phyloP scores from a whole-genome alignment of 2,888 invertebrate genomes.

The Zootermopsis nevadensis region DNA sequence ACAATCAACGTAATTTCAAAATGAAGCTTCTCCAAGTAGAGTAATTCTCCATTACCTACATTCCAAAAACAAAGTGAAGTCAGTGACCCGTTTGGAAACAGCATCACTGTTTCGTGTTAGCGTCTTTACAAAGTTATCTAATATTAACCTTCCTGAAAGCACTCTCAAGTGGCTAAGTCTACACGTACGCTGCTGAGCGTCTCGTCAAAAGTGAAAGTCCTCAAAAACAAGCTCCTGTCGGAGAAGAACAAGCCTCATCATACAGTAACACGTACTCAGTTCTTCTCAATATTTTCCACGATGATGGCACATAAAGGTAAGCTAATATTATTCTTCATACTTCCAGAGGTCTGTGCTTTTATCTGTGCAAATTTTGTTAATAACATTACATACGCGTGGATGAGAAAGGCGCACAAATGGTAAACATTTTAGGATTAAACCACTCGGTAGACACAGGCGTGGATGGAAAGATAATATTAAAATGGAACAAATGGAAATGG shows the following conservation, averaged over 20 bases:
- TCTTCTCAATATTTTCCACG: too few species aligned
- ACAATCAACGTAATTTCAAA: background rate
- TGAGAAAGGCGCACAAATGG: too few species aligned
- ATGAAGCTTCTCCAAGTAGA: background rate
- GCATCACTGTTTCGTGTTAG: background rate
- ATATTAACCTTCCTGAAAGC: constrained; percentile 34
- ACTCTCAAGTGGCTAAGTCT: constrained; percentile 5
- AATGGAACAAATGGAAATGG: too few species aligned
- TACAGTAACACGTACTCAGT: too few species aligned
- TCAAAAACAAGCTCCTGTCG: background rate
- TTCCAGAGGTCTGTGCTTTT: too few species aligned
- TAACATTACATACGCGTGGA: too few species aligned
- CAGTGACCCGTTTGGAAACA: background rate
- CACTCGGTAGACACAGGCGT: too few species aligned
- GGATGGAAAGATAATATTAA: too few species aligned
- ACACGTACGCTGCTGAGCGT: background rate
- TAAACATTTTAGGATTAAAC: too few species aligned
- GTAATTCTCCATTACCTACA: background rate
- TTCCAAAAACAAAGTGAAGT: background rate
- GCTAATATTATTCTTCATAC: too few species aligned
- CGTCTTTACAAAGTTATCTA: constrained; percentile 24
- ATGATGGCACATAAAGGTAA: too few species aligned
- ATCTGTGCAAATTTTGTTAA: too few species aligned
- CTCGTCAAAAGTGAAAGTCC: background rate
- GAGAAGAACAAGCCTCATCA: background rate